These are phyloP conservation scores for Eulemur coronatus DNA, from an alignment of 2,797 vertebrate species.

Conservation along the genomic window DNA sequence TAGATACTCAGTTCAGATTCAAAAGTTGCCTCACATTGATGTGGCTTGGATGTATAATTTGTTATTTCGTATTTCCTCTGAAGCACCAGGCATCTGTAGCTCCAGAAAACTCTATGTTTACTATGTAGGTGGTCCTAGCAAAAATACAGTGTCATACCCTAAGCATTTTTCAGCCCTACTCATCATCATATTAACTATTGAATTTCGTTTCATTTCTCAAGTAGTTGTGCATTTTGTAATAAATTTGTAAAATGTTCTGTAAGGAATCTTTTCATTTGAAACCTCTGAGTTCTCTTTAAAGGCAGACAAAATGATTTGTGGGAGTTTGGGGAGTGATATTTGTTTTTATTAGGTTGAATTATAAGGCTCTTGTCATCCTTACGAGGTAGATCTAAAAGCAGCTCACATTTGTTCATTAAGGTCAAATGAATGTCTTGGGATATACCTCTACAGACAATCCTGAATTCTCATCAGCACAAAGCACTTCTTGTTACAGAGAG, in stretches of 20 bases:
- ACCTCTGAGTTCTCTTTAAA: neutral
- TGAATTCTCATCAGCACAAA: neutral
- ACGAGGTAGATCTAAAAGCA: neutral
- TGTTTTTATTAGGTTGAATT: neutral
- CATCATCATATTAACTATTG: neutral
- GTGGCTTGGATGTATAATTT: conserved; percentile 12
- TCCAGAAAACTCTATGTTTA: neutral
- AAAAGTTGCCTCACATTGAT: conserved; percentile 34
- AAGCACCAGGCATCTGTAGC: neutral
- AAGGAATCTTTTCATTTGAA: conserved; percentile 17
- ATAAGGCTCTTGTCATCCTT: neutral
- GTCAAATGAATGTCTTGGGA: neutral
- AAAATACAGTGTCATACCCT: neutral
- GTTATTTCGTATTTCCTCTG: conserved; percentile 38
- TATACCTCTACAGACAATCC: neutral
- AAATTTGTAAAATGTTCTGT: neutral
- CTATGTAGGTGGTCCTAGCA: neutral
- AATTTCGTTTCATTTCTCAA: neutral
- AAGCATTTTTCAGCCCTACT: neutral
- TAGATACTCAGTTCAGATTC: neutral
- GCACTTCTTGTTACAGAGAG: neutral
- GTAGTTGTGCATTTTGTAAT: conserved; percentile 4
- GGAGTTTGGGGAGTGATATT: neutral
- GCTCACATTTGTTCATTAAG: neutral
- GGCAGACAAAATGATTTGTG: neutral